Evolutionary conservation across 2,113 vertebrate genomes (phyloP).

Genomic region (Tyto alba): DNA sequence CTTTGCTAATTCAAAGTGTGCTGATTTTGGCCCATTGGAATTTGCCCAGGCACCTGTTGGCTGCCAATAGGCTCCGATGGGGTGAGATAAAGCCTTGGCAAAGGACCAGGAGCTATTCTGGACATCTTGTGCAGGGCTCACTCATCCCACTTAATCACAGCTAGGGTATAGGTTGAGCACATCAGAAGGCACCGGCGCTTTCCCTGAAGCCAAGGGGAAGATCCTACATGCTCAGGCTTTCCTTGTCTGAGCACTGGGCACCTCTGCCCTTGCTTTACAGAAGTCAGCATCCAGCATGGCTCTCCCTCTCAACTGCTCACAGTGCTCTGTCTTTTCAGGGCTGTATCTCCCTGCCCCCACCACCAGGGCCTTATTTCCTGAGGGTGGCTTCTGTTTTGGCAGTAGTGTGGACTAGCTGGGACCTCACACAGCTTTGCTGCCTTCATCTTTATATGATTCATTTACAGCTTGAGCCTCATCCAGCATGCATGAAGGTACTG

Average conservation of each 20-base stretch:
- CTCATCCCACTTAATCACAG: constrained; percentile 12
- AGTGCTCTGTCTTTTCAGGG: neutral
- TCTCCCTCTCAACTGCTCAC: neutral
- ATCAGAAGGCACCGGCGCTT: neutral
- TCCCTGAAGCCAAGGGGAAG: neutral
- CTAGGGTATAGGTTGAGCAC: neutral
- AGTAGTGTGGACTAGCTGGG: neutral
- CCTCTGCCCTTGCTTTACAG: neutral
- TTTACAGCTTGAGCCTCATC: neutral
- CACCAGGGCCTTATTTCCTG: neutral
- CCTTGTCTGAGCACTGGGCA: neutral
- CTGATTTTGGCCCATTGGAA: neutral
- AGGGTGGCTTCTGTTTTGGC: neutral
- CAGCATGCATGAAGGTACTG: neutral
- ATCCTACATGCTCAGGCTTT: neutral
- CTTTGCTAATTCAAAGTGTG: constrained; percentile 8
- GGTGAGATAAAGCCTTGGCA: constrained; percentile 22
- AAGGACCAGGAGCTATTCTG: constrained; percentile 3
- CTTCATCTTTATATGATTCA: neutral
- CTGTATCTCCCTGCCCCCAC: neutral
- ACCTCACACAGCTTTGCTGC: neutral
- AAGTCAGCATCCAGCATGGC: neutral
- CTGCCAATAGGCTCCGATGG: neutral
- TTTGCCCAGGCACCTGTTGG: constrained; percentile 29
- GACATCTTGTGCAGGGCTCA: neutral